A percentile compares a stretch with the other conserved stretches of the same genome.
These are phyloP conservation scores for Florisuga fusca DNA, from an alignment of 2,797 vertebrate species.

Conservation along the genomic window DNA sequence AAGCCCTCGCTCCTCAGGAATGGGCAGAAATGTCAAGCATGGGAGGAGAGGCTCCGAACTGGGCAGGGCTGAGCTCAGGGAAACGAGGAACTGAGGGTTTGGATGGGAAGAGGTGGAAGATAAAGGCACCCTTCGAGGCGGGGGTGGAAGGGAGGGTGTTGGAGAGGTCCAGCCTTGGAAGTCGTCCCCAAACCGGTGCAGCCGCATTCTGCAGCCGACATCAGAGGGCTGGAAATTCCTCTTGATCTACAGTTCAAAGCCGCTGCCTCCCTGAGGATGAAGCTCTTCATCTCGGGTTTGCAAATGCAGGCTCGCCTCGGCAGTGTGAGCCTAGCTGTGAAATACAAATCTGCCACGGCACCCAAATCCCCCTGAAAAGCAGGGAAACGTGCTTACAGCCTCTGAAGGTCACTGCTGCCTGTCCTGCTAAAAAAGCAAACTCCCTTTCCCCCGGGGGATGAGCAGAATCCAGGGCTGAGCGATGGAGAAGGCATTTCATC, in stretches of 20 bases:
- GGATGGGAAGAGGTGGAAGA: conserved; percentile 29
- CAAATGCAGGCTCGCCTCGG: conserved; percentile 4
- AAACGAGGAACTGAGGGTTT: not conserved
- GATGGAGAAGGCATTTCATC: not conserved
- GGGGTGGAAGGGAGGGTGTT: not conserved
- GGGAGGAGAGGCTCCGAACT: not conserved
- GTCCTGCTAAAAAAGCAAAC: not conserved
- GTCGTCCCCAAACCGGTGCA: conserved; percentile 61
- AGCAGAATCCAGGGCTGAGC: not conserved
- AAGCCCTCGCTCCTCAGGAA: not conserved
- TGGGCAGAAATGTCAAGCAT: not conserved
- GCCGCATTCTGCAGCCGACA: conserved; percentile 64
- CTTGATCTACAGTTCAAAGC: conserved; percentile 73
- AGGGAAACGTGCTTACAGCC: not conserved
- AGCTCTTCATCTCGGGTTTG: conserved; percentile 47
- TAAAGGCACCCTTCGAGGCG: not conserved
- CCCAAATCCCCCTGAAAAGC: conserved; percentile 41
- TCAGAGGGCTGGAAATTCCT: conserved; percentile 71
- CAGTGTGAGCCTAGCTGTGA: not conserved
- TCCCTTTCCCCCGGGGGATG: not conserved
- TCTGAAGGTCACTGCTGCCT: conserved; percentile 53
- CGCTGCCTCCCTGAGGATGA: conserved; percentile 56
- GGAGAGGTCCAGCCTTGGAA: conserved; percentile 59
- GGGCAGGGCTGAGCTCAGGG: not conserved
- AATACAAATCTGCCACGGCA: conserved; percentile 8